Percentiles rank a stretch among this genome's conserved stretches.
Conservation (phyloP, 2,797 vertebrate species). For the Gymnothorax reevesii region DNA sequence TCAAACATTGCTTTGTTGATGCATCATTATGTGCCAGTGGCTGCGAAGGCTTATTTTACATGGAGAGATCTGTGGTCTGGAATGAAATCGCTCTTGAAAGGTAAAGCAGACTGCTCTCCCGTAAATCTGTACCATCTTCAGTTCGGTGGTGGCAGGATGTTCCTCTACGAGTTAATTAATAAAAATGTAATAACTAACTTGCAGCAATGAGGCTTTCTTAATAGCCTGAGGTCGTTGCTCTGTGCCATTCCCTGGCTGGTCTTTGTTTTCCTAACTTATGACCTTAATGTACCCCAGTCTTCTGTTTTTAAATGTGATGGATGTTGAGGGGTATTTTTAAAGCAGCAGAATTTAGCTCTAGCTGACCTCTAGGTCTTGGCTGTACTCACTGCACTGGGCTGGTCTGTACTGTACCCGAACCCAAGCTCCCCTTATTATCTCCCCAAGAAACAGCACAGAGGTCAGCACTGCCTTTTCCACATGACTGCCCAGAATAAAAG, state of each 20-base stretch:
- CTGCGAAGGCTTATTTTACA: background rate
- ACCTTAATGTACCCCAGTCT: background rate
- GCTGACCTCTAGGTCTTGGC: background rate
- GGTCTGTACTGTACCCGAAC: constrained; percentile 14
- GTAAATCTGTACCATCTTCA: background rate
- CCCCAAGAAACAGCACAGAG: constrained; percentile 32
- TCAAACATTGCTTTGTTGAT: background rate
- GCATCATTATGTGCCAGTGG: background rate
- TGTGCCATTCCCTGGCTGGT: background rate
- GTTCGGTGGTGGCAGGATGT: background rate
- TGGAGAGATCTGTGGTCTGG: background rate
- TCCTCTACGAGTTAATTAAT: background rate
- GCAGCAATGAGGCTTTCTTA: background rate
- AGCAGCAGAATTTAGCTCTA: background rate
- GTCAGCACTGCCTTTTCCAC: constrained; percentile 24
- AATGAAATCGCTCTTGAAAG: background rate
- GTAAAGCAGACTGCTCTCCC: background rate
- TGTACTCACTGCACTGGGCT: background rate
- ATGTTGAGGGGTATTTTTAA: background rate
- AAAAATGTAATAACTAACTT: background rate
- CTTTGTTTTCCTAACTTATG: constrained; percentile 5
- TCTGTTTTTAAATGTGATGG: constrained; percentile 12
- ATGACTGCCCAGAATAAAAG: constrained; percentile 29
- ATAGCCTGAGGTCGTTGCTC: background rate
- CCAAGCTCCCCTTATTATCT: constrained; percentile 1